Conservation (phyloP, 2,888 invertebrate species). For the Cheilosia vernalis region DNA sequence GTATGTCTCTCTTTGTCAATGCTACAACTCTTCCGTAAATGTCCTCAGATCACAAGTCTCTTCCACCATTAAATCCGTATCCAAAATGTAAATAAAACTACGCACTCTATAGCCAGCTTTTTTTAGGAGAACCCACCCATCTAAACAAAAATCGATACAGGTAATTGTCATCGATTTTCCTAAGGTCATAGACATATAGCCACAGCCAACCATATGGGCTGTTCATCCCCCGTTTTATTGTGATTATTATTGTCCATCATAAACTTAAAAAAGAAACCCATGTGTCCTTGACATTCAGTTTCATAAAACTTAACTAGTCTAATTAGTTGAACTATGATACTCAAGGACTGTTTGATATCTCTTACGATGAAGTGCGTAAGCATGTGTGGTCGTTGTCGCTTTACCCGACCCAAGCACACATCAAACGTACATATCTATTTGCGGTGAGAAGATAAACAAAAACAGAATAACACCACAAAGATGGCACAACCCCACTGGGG, state of each 20-base stretch:
- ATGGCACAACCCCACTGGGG: constrained; percentile 24
- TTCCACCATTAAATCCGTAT: no score
- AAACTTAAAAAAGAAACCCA: constrained; percentile 10
- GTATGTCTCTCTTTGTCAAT: no score
- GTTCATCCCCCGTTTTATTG: background rate
- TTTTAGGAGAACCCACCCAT: no score
- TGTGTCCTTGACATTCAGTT: constrained; percentile 29
- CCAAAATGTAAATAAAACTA: no score
- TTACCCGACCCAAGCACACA: background rate
- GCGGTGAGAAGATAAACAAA: constrained; percentile 31
- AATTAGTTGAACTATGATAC: constrained; percentile 42
- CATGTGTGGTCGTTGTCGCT: constrained; percentile 9
- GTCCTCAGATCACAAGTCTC: no score
- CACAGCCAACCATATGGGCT: background rate
- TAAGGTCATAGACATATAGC: background rate
- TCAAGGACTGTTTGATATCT: constrained; percentile 28
- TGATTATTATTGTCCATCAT: constrained; percentile 1
- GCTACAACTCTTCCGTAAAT: no score
- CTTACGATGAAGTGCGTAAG: constrained; percentile 13
- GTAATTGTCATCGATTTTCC: background rate
- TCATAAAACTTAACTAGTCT: background rate
- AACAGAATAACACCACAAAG: constrained; percentile 32
- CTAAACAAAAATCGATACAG: background rate
- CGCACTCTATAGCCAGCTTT: no score
- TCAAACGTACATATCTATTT: constrained; percentile 26